Evolutionary conservation across 2,113 vertebrate genomes (phyloP).

Genomic region (Sturnira hondurensis): DNA sequence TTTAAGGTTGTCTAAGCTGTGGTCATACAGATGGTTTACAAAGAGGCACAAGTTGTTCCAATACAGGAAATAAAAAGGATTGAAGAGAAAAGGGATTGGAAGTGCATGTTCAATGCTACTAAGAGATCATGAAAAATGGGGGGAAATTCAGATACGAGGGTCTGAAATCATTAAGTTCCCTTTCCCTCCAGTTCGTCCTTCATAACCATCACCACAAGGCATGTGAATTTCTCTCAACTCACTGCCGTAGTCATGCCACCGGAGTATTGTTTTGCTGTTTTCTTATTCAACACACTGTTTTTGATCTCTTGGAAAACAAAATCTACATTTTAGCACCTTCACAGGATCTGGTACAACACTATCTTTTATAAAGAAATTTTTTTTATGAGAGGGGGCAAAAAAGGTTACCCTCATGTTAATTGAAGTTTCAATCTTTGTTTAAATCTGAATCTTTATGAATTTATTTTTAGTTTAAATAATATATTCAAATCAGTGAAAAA

Average conservation of each 20-base stretch:
- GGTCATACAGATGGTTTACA: not conserved
- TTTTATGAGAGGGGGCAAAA: not conserved
- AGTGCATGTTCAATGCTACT: not conserved
- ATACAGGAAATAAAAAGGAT: not conserved
- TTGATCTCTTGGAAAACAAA: not conserved
- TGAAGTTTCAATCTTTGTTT: not conserved
- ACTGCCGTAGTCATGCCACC: not conserved
- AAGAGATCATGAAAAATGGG: not conserved
- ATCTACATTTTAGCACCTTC: not conserved
- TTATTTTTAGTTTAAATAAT: not conserved
- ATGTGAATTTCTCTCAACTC: not conserved
- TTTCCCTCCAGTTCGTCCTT: not conserved
- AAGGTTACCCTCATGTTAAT: not conserved
- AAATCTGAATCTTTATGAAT: not conserved
- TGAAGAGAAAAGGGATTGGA: not conserved
- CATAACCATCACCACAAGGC: not conserved
- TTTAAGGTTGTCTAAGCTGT: not conserved
- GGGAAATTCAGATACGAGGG: not conserved
- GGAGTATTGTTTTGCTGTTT: not conserved
- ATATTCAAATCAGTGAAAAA: not conserved
- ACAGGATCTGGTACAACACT: not conserved
- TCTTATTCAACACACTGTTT: not conserved
- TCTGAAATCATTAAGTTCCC: not conserved
- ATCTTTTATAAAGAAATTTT: not conserved
- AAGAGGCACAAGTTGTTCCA: not conserved